Evolutionary conservation across 2,888 invertebrate species (phyloP).

Genomic region (Zaprionus lineosus): DNA sequence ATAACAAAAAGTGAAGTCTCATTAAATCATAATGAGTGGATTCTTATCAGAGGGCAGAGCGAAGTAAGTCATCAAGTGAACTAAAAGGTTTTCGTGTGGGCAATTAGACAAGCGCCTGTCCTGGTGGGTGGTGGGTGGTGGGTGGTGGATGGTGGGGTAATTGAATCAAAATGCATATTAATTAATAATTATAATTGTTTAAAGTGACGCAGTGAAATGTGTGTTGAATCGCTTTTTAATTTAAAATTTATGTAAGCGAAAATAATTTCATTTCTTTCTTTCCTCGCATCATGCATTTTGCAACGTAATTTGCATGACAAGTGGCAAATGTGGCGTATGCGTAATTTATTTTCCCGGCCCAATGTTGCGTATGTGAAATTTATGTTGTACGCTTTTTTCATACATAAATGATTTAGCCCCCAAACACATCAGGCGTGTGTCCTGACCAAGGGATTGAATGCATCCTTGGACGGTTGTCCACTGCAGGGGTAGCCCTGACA

Average conservation of each 20-base stretch:
- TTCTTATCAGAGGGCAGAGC: conserved; percentile 28
- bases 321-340: conserved; percentile 38
- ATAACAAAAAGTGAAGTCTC: conserved; percentile 1
- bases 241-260: conserved; percentile 37
- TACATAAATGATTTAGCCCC: too few species aligned
- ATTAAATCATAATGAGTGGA: conserved; percentile 37
- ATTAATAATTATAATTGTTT: conserved; percentile 34
- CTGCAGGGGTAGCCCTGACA: conserved; percentile 24
- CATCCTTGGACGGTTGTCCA: conserved; percentile 1
- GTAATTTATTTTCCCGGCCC: too few species aligned
- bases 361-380: too few species aligned
- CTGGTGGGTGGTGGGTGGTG: neutral
- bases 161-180: conserved; percentile 46
- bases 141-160: conserved; percentile 19
- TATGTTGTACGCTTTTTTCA: too few species aligned
- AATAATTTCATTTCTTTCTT: conserved; percentile 12
- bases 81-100: neutral
- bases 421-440: too few species aligned
- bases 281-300: conserved; percentile 34
- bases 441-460: too few species aligned
- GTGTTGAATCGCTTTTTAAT: conserved; percentile 37
- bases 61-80: conserved; percentile 10
- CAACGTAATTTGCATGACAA: conserved; percentile 44
- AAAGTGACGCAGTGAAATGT: conserved; percentile 10
- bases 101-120: too few species aligned